Conservation (phyloP, 2,113 vertebrate species). For the Sphyrna mokarran region DNA sequence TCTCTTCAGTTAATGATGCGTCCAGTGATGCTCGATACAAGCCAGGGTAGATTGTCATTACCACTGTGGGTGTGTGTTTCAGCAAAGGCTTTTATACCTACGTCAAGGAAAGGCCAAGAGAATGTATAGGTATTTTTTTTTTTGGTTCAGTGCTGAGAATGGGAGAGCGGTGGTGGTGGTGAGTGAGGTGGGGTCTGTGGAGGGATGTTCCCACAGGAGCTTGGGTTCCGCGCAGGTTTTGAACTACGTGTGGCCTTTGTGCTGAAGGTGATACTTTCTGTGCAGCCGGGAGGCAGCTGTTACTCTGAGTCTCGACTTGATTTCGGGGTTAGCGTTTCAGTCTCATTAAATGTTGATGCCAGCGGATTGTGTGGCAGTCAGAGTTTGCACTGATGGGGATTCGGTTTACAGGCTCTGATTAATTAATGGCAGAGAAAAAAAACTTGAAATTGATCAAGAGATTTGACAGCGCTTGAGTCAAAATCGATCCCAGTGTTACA, state of each 20-base stretch:
- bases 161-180: neutral
- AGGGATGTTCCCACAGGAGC: no score
- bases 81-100: neutral
- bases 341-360: constrained; percentile 32
- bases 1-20: neutral
- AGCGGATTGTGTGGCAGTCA: neutral
- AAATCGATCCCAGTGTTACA: neutral
- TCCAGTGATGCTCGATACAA: neutral
- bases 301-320: neutral
- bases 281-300: no score
- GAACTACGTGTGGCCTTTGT: neutral
- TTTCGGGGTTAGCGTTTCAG: neutral
- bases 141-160: neutral
- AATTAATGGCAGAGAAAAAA: neutral
- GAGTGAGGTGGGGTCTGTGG: neutral
- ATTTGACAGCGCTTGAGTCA: neutral
- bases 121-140: neutral
- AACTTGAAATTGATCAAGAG: neutral
- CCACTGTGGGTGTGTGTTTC: neutral
- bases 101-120: neutral
- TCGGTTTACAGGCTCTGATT: constrained; percentile 11
- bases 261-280: neutral
- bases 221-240: no score
- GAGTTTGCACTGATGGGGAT: neutral
- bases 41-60: neutral